phyloP scores from a whole-genome alignment of 2,888 invertebrate genomes.

The Phortica magna region DNA sequence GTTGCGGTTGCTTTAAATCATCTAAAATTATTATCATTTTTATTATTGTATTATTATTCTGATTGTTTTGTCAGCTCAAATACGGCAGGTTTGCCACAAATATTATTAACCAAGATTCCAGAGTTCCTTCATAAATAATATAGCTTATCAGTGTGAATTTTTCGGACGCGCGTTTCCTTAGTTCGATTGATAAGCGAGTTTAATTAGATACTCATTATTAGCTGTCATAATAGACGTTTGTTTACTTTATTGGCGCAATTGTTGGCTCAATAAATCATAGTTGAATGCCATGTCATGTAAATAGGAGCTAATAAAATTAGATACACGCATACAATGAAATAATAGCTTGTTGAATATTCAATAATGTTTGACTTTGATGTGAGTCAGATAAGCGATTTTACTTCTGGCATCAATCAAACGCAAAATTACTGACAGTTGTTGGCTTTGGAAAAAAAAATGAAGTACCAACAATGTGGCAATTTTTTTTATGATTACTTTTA shows the following conservation, averaged over 20 bases:
- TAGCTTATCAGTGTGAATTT: background rate
- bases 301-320: background rate
- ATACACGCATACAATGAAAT: background rate
- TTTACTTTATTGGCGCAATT: background rate
- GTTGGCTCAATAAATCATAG: background rate
- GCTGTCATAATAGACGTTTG: background rate
- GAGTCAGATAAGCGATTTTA: too few species aligned
- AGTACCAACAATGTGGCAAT: too few species aligned
- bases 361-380: too few species aligned
- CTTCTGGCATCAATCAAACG: too few species aligned
- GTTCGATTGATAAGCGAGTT: background rate
- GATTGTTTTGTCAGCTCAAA: background rate
- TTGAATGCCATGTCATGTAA: background rate
- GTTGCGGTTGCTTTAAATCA: background rate
- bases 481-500: too few species aligned
- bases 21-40: background rate
- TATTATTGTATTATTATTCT: background rate
- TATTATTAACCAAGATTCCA: background rate
- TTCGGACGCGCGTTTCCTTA: background rate
- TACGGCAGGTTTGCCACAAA: background rate
- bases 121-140: background rate
- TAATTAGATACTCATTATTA: background rate
- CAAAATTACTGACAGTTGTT: too few species aligned
- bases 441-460: too few species aligned
- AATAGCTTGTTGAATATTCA: background rate